Percentiles rank a stretch among this genome's conserved stretches.
Conservation (phyloP, 2,113 vertebrate species). For the Fregata magnificens region DNA sequence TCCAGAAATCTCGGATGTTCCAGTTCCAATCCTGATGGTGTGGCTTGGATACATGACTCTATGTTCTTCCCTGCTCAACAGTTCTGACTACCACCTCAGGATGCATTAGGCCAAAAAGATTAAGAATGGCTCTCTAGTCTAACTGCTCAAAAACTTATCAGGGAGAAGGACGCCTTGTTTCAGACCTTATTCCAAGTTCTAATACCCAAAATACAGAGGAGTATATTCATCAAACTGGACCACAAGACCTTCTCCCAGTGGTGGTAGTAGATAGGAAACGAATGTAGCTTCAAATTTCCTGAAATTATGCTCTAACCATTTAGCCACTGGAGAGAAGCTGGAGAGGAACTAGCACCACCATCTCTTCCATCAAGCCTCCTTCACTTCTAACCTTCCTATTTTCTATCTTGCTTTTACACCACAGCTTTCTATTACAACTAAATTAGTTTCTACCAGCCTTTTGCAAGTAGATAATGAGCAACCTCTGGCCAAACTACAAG, state of each 20-base stretch:
- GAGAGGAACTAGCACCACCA: not conserved
- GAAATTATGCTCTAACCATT: not conserved
- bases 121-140: not conserved
- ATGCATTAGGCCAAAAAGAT: not conserved
- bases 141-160: not conserved
- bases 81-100: not conserved
- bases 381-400: not conserved
- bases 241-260: not conserved
- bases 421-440: not conserved
- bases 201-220: not conserved
- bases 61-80: not conserved
- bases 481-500: not conserved
- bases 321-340: not conserved
- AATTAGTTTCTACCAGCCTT: not conserved
- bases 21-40: not conserved
- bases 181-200: not conserved
- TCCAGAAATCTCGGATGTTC: not conserved
- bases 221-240: not conserved
- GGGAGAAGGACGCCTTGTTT: not conserved
- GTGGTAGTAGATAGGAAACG: not conserved
- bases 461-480: not conserved
- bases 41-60: not conserved
- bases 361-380: not conserved
- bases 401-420: not conserved
- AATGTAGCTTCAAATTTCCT: not conserved